A percentile compares a stretch with the other conserved stretches of the same genome.
phyloP scores from a whole-genome alignment of 2,888 invertebrate species.

The Agrotis puta region DNA sequence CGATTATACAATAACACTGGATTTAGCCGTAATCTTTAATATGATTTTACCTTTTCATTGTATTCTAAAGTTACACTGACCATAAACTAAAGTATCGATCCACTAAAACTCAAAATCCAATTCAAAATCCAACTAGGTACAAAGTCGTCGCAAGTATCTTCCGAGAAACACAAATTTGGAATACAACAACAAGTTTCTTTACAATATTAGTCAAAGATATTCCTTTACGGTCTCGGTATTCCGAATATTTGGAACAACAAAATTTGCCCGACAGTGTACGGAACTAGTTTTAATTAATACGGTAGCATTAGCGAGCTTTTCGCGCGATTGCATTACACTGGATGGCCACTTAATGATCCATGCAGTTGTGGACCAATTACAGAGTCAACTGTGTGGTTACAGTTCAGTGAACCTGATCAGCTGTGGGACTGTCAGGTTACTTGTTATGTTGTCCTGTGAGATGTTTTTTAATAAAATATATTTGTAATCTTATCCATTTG shows the following conservation, averaged over 20 bases:
- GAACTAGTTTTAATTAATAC: conserved; percentile 73
- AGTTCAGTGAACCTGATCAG: conserved; percentile 38
- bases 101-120: background rate
- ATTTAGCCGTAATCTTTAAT: too few species aligned
- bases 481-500: too few species aligned
- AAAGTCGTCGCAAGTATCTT: background rate
- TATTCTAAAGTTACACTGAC: too few species aligned
- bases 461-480: background rate
- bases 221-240: conserved; percentile 13
- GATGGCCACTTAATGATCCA: conserved; percentile 66
- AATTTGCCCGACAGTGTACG: conserved; percentile 46
- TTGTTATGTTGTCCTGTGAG: background rate
- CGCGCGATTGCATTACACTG: conserved; percentile 69
- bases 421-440: background rate
- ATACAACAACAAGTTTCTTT: conserved; percentile 18
- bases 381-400: conserved; percentile 46
- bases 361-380: conserved; percentile 58
- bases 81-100: background rate
- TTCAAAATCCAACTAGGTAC: conserved; percentile 15
- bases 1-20: too few species aligned
- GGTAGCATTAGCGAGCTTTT: conserved; percentile 67
- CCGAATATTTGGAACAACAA: conserved; percentile 51
- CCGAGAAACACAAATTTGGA: background rate
- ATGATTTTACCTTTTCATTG: too few species aligned
- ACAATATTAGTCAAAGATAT: conserved; percentile 30